These are phyloP conservation scores for Dryocosmus kuriphilus DNA, from an alignment of 2,888 invertebrate genomes.

Conservation along the genomic window DNA sequence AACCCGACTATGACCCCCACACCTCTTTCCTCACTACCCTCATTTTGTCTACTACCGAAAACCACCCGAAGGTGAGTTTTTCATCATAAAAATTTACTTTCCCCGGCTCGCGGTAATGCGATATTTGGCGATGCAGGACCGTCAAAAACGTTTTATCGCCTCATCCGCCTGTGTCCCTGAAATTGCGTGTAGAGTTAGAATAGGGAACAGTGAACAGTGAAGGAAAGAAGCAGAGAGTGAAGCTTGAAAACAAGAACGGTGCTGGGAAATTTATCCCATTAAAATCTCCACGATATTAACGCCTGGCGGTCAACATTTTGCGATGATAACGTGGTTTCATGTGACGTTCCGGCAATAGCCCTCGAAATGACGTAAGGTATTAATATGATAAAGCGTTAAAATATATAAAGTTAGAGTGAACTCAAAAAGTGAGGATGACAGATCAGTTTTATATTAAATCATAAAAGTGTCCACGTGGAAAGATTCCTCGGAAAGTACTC, in stretches of 20 bases:
- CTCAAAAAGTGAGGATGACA: neutral
- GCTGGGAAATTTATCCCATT: constrained; percentile 17
- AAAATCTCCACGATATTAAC: constrained; percentile 37
- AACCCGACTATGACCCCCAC: constrained; percentile 9
- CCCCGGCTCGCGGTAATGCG: constrained; percentile 40
- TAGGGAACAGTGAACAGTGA: neutral
- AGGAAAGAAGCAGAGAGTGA: constrained; percentile 8
- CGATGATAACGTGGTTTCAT: constrained; percentile 20
- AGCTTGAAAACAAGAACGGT: constrained; percentile 22
- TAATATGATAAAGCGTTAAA: neutral
- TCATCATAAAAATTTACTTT: constrained; percentile 53
- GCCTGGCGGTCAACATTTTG: constrained; percentile 13
- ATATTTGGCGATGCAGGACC: constrained; percentile 3
- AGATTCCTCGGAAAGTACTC: no score
- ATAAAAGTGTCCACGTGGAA: no score
- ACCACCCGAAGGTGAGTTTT: constrained; percentile 19
- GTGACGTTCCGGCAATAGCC: neutral
- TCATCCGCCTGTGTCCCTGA: neutral
- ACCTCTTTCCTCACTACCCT: neutral
- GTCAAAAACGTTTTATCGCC: constrained; percentile 33
- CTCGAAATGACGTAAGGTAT: neutral
- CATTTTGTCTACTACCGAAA: constrained; percentile 5
- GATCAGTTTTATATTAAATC: neutral
- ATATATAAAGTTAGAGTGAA: neutral
- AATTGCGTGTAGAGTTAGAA: neutral